Evolutionary conservation across 2,113 vertebrate genomes (phyloP), one percentile per base, ranked within the genome.

Genomic region (Oxygymnocypris stewartii): DNA sequence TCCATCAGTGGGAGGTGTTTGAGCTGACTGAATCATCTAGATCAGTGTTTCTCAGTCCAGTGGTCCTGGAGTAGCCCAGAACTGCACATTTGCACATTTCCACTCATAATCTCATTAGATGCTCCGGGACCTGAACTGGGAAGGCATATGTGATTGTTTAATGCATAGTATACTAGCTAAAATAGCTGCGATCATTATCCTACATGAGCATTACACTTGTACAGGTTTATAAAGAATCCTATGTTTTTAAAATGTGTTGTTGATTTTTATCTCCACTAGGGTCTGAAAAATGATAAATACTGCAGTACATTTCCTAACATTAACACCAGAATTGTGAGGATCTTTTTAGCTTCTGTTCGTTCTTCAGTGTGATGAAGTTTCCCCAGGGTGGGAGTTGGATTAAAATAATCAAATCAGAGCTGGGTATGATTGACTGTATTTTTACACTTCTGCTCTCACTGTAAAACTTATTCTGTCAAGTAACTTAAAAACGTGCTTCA

Each of bases 1-100:
- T 77, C 75, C 25, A 51, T 77, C 47, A 51, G 47, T 77, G 75
- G 75, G 75, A 49, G 47, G 47, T 51, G 75, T 77, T 16, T 28
- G 75, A 51, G 47, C 73, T 28, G 44, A 77, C 75, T 77, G 75
- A 51, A 31, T 77, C 75, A 51, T 51, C 44, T 10, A 51, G 40
- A n/a, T 23, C 40, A 75, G 73, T 75, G 25, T 49, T 31, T 77
- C 47, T 51, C 47, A 51, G 73, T 44, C 73, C 23, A n/a, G 37
- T n/a, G 73, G 73, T 76, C 74, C n/a, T 76, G 23, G 13, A 76
- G 42, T 28, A 47, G 73, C 73, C 23, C 73, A 75, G 13, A 6
- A 16, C 74, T 28, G 73, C 69, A 12, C 9, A 73, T 42, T 40
- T 73, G 2, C 16, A 71, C 4, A 18, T 73, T 73, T 73, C 69